These are phyloP conservation scores for Pomacea canaliculata DNA, from an alignment of 2,888 invertebrate species.

Conservation along the genomic window DNA sequence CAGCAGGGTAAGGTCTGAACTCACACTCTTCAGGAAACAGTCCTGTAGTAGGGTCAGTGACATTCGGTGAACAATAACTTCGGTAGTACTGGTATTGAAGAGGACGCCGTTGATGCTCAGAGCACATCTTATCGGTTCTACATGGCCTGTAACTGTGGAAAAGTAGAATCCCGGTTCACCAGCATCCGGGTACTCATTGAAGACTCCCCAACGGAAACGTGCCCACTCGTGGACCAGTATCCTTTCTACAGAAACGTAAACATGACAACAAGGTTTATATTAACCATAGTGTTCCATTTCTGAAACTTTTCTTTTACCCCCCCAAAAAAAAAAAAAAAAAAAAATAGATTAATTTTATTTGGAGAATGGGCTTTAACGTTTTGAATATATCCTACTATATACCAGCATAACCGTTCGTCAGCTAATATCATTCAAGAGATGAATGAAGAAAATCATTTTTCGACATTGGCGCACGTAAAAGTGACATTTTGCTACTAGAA, in stretches of 20 bases:
- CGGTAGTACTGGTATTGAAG: conserved; percentile 10
- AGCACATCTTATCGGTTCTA: conserved; percentile 13
- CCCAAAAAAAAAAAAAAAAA: too few species aligned
- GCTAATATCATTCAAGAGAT: too few species aligned
- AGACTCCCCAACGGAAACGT: conserved; percentile 58
- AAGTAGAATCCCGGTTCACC: conserved; percentile 55
- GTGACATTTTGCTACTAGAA: too few species aligned
- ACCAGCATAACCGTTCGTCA: too few species aligned
- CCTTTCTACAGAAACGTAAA: conserved; percentile 39
- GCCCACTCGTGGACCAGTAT: conserved; percentile 59
- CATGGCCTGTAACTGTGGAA: conserved; percentile 42
- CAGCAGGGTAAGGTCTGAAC: conserved; percentile 47
- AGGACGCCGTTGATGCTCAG: conserved; percentile 3
- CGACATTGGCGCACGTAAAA: too few species aligned
- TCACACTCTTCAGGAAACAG: conserved; percentile 44
- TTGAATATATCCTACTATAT: too few species aligned
- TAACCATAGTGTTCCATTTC: too few species aligned
- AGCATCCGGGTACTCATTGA: conserved; percentile 51
- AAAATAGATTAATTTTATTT: too few species aligned
- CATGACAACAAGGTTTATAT: too few species aligned
- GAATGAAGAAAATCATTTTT: too few species aligned
- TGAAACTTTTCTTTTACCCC: too few species aligned
- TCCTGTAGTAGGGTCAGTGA: conserved; percentile 35
- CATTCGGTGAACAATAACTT: neutral
- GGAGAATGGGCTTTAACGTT: too few species aligned